phyloP scores from a whole-genome alignment of 2,113 vertebrate species.

The Paradisaea rubra region DNA sequence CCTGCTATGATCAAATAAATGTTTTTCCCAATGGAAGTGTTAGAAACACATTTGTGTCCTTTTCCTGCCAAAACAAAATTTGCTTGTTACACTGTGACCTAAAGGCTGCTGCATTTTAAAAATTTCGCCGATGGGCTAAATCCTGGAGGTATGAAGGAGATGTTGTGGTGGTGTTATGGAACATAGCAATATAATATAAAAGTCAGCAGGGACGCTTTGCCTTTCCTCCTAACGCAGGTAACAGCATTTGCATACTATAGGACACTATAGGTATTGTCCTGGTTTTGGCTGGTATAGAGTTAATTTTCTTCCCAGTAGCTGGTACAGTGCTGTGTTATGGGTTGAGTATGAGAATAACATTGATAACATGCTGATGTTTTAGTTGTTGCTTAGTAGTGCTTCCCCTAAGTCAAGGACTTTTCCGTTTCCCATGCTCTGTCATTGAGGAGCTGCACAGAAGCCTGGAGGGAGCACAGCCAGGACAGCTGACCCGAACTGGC shows the following conservation, averaged over 20 bases:
- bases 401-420: neutral
- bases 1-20: neutral
- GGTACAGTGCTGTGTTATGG: neutral
- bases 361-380: neutral
- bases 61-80: neutral
- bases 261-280: neutral
- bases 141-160: neutral
- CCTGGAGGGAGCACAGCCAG: neutral
- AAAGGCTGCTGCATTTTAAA: neutral
- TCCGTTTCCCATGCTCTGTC: neutral
- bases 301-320: neutral
- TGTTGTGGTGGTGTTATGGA: neutral
- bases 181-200: neutral
- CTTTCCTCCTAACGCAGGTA: neutral
- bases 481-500: neutral
- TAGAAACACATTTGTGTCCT: neutral
- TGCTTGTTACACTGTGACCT: neutral
- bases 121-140: neutral
- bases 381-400: neutral
- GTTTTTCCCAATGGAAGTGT: neutral
- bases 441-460: neutral
- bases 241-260: neutral
- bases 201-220: neutral
- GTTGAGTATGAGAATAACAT: neutral
- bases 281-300: neutral